Percentiles rank a stretch among this genome's conserved stretches.
Evolutionary conservation across 2,113 vertebrate genomes (phyloP).

Genomic region (Empidonax alnorum): DNA sequence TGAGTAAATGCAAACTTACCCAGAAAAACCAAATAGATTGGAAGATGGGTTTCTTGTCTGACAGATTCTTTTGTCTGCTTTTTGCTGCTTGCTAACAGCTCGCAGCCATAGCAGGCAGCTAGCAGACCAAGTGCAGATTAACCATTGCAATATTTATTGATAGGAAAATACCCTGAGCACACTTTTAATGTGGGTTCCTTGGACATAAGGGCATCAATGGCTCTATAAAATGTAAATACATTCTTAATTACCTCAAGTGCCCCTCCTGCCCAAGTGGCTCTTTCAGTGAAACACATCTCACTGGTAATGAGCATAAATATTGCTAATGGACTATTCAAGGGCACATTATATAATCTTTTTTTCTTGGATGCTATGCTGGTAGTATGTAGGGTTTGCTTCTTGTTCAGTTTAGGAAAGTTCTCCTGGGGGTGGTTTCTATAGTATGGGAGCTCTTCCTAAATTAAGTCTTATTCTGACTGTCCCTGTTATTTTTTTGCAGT

Average conservation of each 20-base stretch:
- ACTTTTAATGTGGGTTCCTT: slow-evolving; percentile 53
- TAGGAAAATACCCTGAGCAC: slow-evolving; percentile 48
- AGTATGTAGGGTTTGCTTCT: neutral
- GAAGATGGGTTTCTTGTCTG: neutral
- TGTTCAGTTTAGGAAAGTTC: neutral
- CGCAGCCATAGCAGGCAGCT: neutral
- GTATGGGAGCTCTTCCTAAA: neutral
- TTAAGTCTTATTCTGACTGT: neutral
- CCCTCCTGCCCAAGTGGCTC: slow-evolving; percentile 70
- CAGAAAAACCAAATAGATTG: neutral
- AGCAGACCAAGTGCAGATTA: slow-evolving; percentile 65
- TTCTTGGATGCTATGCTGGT: neutral
- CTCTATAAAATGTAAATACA: slow-evolving; percentile 76
- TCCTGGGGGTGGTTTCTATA: accelerated
- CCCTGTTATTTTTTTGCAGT: neutral
- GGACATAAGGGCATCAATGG: slow-evolving; percentile 58
- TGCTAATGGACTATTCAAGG: slow-evolving; percentile 63
- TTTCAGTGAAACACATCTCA: slow-evolving; percentile 64
- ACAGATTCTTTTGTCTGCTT: slow-evolving; percentile 39
- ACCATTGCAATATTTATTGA: slow-evolving; percentile 75
- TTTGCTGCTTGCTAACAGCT: neutral
- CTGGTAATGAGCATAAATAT: slow-evolving; percentile 73
- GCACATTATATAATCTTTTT: slow-evolving; percentile 38
- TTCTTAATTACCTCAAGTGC: slow-evolving; percentile 79
- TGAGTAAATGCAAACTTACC: neutral